Conservation (phyloP, 2,888 invertebrate genomes). For the Phrixothrix hirtus region DNA sequence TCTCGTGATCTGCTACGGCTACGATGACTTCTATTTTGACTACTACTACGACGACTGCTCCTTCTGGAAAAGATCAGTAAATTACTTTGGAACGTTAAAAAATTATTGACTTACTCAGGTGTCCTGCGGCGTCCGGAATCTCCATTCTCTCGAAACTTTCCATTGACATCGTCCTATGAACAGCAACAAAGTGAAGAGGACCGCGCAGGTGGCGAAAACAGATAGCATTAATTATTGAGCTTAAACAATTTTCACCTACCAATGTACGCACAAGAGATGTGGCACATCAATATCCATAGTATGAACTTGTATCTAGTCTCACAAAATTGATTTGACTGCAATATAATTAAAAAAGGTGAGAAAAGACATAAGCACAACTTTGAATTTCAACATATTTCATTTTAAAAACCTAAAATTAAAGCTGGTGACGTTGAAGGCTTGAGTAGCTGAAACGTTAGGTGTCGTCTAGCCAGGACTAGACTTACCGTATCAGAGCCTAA, state of each 20-base stretch:
- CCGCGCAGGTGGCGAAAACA: slow-evolving; percentile 50
- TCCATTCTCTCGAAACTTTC: slow-evolving; percentile 66
- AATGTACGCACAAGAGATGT: slow-evolving; percentile 11
- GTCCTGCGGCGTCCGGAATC: slow-evolving; percentile 58
- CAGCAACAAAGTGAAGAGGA: slow-evolving; percentile 54
- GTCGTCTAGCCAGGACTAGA: slow-evolving; percentile 63
- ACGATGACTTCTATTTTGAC: slow-evolving; percentile 36
- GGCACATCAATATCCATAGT: slow-evolving; percentile 15
- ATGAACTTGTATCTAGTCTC: slow-evolving; percentile 8
- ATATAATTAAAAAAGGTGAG: background rate
- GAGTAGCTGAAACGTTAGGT: slow-evolving; percentile 47
- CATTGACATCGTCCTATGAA: slow-evolving; percentile 60
- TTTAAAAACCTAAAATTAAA: slow-evolving; percentile 16
- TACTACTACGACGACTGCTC: slow-evolving; percentile 27
- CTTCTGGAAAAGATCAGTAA: too few species aligned
- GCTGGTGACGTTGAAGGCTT: slow-evolving; percentile 28
- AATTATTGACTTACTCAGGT: slow-evolving; percentile 63
- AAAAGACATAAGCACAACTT: background rate
- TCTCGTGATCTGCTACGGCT: slow-evolving; percentile 53
- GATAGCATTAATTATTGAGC: slow-evolving; percentile 54
- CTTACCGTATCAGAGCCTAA: slow-evolving; percentile 69
- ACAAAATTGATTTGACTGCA: background rate
- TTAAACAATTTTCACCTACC: slow-evolving; percentile 36
- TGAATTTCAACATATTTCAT: background rate
- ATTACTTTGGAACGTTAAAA: too few species aligned